Base-by-base conservation (phyloP, 2,113 vertebrate genomes). In the Macrotus californicus region DNA sequence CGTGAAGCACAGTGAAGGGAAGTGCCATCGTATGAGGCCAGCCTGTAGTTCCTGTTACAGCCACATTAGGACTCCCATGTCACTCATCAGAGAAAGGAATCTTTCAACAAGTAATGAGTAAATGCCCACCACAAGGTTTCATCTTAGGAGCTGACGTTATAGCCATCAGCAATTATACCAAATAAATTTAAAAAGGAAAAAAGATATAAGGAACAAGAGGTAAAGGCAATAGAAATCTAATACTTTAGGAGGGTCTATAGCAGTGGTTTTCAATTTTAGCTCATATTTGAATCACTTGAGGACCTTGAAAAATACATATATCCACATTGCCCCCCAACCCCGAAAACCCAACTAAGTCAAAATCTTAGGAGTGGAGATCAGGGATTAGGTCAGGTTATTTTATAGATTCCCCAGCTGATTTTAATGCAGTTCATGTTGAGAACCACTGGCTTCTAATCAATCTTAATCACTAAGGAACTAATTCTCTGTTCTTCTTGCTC, bases 251-350 rank as follows among this genome's bases (percentile, higher is more conserved):
- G 67, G 46, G 11, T 50, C 64, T 29, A 0, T 1, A 2, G 29
- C 16, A 9, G 13, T 5, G 21, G 13, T 50, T 73, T 84, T n/a
- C n/a, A 59, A 26, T 7, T 61, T 31, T 34, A 16, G 31, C 14
- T 48, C n/a, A 6, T 36, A 5, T 50, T 41, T 21, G 21, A 34
- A 9, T 16, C 18, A 24, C 6, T 2, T 43, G 46, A 66, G 76
- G 48, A 80, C 39, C 15, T 46, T 81, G 66, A 1, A 11, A 34
- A 81, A 19, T n/a, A n/a, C n/a, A 46, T 19, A 15, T 39, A 46
- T 2, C 9, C 48, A 26, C 5, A 7, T 0, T 1, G 7, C 12
- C 4, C 19, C 43, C 50, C 12, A 12, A 1, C 34, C 4, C 7
- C 1, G 34, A 41, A 39, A 34, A 36, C n/a, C 13, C 26, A 16